Base-by-base conservation (phyloP, 1,140 invertebrate genomes). In the Drosophila ironensis region DNA sequence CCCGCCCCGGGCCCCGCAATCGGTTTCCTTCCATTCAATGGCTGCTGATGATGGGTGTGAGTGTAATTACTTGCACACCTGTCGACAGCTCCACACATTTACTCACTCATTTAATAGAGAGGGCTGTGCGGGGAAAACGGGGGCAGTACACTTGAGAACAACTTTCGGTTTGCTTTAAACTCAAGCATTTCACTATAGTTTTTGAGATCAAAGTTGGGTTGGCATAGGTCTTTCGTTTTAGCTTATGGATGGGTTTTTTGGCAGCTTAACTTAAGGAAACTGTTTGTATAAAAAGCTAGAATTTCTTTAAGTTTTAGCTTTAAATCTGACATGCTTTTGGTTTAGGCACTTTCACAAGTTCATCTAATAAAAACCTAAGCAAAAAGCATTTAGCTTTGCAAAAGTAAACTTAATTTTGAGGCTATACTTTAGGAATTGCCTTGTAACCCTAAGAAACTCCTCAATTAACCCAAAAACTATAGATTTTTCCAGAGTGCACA, bases 41-140 rank as follows among this genome's bases (percentile, higher is more conserved):
- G 57, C 59, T 60, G 46, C 53, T 60, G 66, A 72, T 72, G 68
- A 68, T 77, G 72, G 75, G 59, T 77, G 63, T 77, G 78, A 78
- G 78, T 86, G 73, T 84, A 84, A 86, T 84, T 84, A 84, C 78
- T 86, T 78, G 78, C 78, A 84, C 80, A 84, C 80, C 80, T 84
- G 80, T 86, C 80, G 80, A 84, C 80, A 84, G 78, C 78, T 77
- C 70, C 78, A 82, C 77, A 82, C 56, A 44, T 82, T 82, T 82
- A 82, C 77, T 82, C 73, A 78, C 78, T 82, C 78, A 82, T 84
- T 82, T 82, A 86, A 70, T 66, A 61, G 44, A 44, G 63, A 6
- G 24, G 14, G n/a, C 25, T 19, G 16, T 8, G n/a, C 24, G 14
- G n/a, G 28, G 3, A 28, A 22, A n/a, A 56, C 19, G 7, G 5